Evolutionary conservation across 2,888 invertebrate genomes (phyloP), one percentile per base, ranked within the genome.

Genomic region (Melikaiella ostensackeni): DNA sequence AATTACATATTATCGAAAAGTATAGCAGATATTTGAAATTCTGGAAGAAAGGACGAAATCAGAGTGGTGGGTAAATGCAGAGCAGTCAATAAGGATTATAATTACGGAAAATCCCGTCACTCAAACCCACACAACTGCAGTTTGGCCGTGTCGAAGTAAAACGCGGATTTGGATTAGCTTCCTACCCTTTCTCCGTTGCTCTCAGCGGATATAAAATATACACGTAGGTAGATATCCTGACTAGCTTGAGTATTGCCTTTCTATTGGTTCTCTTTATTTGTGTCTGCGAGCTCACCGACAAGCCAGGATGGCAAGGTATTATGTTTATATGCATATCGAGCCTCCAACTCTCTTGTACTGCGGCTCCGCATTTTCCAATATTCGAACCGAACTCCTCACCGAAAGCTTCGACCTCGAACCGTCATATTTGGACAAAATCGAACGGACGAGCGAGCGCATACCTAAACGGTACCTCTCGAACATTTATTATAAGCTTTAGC

Each of bases 281-380:
- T 33, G 19, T 33, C 50, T 30, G 50, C 55, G 50, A 30, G 30
- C 50, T 50, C 70, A 70, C 33, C 70, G 70, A 70, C 61, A 81
- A 79, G 77, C 80, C 81, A 80, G 85, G 84, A 84, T 84, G 85
- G 84, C 82, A 83, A 87, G 88, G 89, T 89, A 90, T 91, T 91
- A 90, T 91, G 90, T 90, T 90, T 91, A 90, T 91, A 91, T 90
- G 90, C 90, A 91, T 89, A 90, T 89, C 89, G 89, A 87, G 87
- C 85, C 86, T 88, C 85, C 82, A 83, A 85, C 83, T 86, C 82
- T 82, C 86, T 86, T 84, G 86, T 86, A 85, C 87, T 87, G 85
- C 85, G 85, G 89, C 89, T 89, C 87, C 86, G 86, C 89, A 88
- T 90, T 91, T 91, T 91, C 91, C 91, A 91, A 91, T 91, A 91